These are phyloP conservation scores for Peromyscus californicus DNA, from an alignment of 2,113 vertebrate species.

Conservation along the genomic window DNA sequence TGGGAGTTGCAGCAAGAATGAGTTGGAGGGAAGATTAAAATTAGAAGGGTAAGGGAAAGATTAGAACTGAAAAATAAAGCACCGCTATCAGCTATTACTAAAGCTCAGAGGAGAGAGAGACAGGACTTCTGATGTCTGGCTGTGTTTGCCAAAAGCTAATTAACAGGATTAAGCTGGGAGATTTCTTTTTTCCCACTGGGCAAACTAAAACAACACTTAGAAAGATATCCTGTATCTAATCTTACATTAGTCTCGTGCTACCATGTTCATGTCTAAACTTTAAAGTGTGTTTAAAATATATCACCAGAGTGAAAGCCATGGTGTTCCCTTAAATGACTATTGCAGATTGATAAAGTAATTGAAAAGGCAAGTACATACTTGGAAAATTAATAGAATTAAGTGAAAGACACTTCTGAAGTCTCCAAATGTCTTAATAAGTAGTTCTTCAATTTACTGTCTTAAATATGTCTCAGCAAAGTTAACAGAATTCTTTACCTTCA, in stretches of 20 bases:
- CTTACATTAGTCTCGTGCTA: slow-evolving; percentile 67
- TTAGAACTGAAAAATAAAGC: slow-evolving; percentile 42
- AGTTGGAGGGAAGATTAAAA: slow-evolving; percentile 53
- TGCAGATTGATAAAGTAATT: slow-evolving; percentile 14
- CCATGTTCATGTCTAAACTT: slow-evolving; percentile 75
- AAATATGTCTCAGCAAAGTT: neutral
- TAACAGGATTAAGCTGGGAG: slow-evolving; percentile 74
- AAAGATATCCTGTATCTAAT: slow-evolving; percentile 79
- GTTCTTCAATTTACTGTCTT: neutral
- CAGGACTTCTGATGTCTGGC: slow-evolving; percentile 59
- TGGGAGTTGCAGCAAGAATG: slow-evolving; percentile 29
- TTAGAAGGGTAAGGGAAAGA: slow-evolving; percentile 52
- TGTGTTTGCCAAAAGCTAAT: slow-evolving; percentile 81
- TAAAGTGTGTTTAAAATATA: slow-evolving; percentile 55
- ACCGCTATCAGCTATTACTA: neutral
- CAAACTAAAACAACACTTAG: slow-evolving; percentile 76
- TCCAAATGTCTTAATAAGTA: neutral
- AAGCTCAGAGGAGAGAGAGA: slow-evolving; percentile 71
- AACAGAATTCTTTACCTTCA: slow-evolving; percentile 22
- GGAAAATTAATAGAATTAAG: neutral
- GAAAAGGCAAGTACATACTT: neutral
- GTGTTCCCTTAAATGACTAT: slow-evolving; percentile 16
- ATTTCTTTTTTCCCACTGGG: slow-evolving; percentile 62
- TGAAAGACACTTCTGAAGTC: neutral
- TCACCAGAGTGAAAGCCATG: slow-evolving; percentile 53